Evolutionary conservation across 2,113 vertebrate species (phyloP), one percentile per base, ranked within the genome.

Genomic region (Bungarus multicinctus): DNA sequence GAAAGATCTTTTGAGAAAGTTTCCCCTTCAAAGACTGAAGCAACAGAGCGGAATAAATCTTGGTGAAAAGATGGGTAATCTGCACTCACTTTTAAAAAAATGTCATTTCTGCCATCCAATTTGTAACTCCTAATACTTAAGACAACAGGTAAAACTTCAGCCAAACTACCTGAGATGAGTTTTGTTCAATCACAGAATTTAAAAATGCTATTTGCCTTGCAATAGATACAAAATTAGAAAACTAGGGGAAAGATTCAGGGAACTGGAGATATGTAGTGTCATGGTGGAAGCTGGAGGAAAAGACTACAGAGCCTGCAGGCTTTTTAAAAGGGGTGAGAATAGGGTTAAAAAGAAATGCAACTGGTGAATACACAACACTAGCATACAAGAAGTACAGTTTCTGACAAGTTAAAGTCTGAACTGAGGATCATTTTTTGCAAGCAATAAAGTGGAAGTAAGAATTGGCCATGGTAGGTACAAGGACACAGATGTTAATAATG

Each of bases 1-100:
- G 85, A 25, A 50, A 45, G 25, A 16, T 11, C 10, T 50, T 52
- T 52, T 50, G 43, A 47, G 23, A 47, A 27, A 50, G 22, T 30
- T 30, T 5, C 3, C 22, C 11, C 91, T 43, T 39, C 0, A 2
- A 30, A 0, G 54, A 20, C 30, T 45, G 88, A 3, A 47, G 5
- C 27, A 7, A 3, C n/a, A 9, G 11, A 45, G 85, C 52, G 43
- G 55, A 90, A 88, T 69, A 88, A 34, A 54, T 69, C 50, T 93
- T 3, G 16, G 5, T 23, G 47, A 53, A 10, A 25, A 39, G 45
- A 53, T 47, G 52, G 47, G 34, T 54, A 43, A 87, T 81, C 6
- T 22, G 34, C 69, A 81, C 34, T 39, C 69, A 39, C 34, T 81
- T 39, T 43, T 54, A 18, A 43, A 25, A 90, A 34, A 60, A 58